phyloP scores from a whole-genome alignment of 2,113 vertebrate species.

The Trichomycterus rosablanca region DNA sequence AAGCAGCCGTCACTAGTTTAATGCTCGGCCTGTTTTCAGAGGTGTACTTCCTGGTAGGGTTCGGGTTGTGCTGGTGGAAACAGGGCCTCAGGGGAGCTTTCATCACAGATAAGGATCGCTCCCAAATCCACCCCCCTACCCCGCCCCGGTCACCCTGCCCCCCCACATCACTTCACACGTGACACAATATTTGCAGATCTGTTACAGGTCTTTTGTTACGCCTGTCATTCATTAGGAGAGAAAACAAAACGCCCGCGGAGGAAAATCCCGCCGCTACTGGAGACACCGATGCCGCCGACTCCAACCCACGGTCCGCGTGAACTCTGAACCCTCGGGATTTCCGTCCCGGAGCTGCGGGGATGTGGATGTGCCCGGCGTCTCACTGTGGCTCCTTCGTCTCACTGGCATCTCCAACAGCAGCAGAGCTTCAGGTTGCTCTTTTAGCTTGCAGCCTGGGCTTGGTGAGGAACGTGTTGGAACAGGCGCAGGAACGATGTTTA shows the following conservation, averaged over 20 bases:
- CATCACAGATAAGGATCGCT: not conserved
- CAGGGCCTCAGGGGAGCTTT: slow-evolving; percentile 15
- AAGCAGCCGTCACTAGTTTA: too few relatives aligned
- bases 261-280: not conserved
- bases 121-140: too few relatives aligned
- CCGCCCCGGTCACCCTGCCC: not conserved
- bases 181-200: slow-evolving; percentile 24
- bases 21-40: too few relatives aligned
- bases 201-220: slow-evolving; percentile 14
- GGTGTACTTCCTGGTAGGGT: too few relatives aligned
- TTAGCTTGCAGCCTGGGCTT: slow-evolving; percentile 19
- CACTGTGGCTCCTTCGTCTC: too few relatives aligned
- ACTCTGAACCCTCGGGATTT: too few relatives aligned
- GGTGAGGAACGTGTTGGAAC: slow-evolving; percentile 14
- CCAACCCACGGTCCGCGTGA: not conserved
- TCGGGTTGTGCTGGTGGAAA: not conserved
- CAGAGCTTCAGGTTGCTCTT: not conserved
- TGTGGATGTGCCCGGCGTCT: too few relatives aligned
- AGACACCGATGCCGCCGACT: not conserved
- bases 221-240: not conserved
- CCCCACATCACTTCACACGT: slow-evolving; percentile 5
- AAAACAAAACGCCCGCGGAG: slow-evolving; percentile 1
- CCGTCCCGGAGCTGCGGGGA: too few relatives aligned
- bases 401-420: not conserved
- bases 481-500: not conserved